A percentile compares a stretch with the other conserved stretches of the same genome.
Conservation (phyloP, 2,888 invertebrate species). For the Ferrisia virgata region DNA sequence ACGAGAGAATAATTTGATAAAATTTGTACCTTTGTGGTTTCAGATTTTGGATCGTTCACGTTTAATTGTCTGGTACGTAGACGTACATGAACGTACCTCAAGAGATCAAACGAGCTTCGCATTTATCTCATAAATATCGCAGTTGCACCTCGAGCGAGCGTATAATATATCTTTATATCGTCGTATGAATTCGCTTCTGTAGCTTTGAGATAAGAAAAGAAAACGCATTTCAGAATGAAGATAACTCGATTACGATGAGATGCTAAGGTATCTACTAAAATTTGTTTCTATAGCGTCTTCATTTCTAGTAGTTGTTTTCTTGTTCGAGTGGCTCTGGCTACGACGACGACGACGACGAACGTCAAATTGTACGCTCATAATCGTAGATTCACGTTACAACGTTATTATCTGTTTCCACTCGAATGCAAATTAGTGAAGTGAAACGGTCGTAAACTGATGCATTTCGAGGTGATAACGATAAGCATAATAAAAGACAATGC, state of each 20-base stretch:
- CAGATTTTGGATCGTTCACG: no score
- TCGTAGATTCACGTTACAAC: not conserved
- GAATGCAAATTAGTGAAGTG: slow-evolving; percentile 12
- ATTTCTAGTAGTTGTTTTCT: not conserved
- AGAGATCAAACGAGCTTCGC: not conserved
- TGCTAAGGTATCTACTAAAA: not conserved
- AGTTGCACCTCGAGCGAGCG: not conserved
- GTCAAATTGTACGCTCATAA: not conserved
- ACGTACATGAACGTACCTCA: not conserved
- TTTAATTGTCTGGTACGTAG: not conserved
- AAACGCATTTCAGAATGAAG: not conserved
- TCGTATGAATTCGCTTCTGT: not conserved
- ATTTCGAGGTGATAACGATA: not conserved
- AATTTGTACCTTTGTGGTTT: not conserved
- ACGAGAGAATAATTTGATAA: not conserved
- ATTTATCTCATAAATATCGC: not conserved
- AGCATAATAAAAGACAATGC: slow-evolving; percentile 1
- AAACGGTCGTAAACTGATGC: slow-evolving; percentile 24
- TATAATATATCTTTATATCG: not conserved
- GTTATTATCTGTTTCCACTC: slow-evolving; percentile 10
- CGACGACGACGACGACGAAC: not conserved
- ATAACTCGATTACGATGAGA: not conserved
- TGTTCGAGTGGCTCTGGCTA: not conserved
- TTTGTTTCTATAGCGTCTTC: not conserved
- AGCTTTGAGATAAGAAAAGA: not conserved